These are phyloP conservation scores for Orientallactaga bullata DNA, from an alignment of 2,113 vertebrate species.

Conservation along the genomic window DNA sequence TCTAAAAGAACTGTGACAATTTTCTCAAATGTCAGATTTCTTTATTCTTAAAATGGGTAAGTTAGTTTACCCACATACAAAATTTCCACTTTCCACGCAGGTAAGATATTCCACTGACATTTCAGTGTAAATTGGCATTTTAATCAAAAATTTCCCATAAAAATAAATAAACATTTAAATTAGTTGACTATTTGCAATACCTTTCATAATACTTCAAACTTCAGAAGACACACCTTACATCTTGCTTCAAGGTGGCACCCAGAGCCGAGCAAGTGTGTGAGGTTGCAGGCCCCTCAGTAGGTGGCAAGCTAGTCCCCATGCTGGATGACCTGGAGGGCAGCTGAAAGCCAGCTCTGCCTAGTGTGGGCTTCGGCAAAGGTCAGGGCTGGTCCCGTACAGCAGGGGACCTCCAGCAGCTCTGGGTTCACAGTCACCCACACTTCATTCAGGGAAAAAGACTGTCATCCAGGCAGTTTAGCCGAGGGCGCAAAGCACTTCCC, in stretches of 20 bases:
- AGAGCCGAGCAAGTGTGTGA: not conserved
- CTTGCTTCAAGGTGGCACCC: not conserved
- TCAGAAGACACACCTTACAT: not conserved
- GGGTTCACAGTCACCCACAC: not conserved
- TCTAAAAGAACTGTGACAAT: not conserved
- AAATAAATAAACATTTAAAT: slow-evolving; percentile 88
- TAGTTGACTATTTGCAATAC: slow-evolving; percentile 58
- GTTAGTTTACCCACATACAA: slow-evolving; percentile 84
- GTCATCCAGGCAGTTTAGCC: not conserved
- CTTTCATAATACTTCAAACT: slow-evolving; percentile 5
- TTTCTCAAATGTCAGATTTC: slow-evolving; percentile 71
- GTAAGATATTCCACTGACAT: slow-evolving; percentile 65
- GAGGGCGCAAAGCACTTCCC: not conserved
- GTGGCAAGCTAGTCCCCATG: rapidly evolving
- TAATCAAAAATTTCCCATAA: slow-evolving; percentile 70
- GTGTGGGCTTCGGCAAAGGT: too few species aligned
- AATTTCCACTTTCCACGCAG: slow-evolving; percentile 75
- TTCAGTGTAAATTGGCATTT: slow-evolving; percentile 49
- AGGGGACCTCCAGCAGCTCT: not conserved
- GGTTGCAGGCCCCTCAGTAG: not conserved
- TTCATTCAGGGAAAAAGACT: not conserved
- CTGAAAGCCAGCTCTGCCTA: not conserved
- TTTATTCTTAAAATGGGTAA: slow-evolving; percentile 84
- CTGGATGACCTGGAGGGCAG: not conserved
- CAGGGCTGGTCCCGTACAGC: not conserved